phyloP scores from a whole-genome alignment of 2,113 vertebrate species.

The Ophthalmolycus amberensis region DNA sequence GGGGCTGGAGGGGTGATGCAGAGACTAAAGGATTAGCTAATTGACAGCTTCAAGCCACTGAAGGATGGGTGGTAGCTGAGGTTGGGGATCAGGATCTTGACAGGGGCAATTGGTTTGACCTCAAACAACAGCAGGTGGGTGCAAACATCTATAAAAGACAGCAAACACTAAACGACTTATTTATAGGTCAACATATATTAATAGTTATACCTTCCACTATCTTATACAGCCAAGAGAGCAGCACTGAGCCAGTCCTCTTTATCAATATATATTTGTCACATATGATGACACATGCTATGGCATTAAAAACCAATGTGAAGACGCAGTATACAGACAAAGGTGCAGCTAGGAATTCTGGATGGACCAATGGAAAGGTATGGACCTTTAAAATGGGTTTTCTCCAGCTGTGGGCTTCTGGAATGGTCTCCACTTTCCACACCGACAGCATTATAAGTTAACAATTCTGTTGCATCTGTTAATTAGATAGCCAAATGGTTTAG shows the following conservation, averaged over 20 bases:
- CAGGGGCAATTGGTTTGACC: constrained; percentile 11
- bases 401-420: too few relatives aligned
- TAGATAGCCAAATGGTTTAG: too few relatives aligned
- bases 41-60: background rate
- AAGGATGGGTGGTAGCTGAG: background rate
- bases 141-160: background rate
- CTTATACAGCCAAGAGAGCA: too few relatives aligned
- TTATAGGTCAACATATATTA: background rate
- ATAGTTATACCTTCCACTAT: background rate
- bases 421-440: too few relatives aligned
- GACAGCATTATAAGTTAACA: too few relatives aligned
- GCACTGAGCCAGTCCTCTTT: background rate
- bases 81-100: background rate
- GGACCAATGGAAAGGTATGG: too few relatives aligned
- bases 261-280: background rate
- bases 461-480: too few relatives aligned
- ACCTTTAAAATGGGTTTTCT: too few relatives aligned
- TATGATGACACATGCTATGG: background rate
- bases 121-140: constrained; percentile 7
- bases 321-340: background rate
- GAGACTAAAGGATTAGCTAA: constrained; percentile 31
- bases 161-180: background rate
- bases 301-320: background rate
- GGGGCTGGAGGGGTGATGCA: background rate
- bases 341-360: too few relatives aligned